Base-by-base conservation (phyloP, 2,888 invertebrate species). In the Lordiphosa andalusiaca region DNA sequence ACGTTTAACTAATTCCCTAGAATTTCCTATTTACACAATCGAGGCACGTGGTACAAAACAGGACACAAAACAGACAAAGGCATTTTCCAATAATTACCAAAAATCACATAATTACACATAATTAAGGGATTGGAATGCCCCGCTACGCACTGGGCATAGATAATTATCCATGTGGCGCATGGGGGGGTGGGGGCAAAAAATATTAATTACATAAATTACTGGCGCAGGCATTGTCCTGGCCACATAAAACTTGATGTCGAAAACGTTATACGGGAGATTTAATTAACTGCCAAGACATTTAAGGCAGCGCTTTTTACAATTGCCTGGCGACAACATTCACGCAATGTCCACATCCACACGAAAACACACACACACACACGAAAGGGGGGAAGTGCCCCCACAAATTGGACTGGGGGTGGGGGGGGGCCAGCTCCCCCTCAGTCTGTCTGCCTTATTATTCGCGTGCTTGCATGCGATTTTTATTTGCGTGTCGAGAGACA, bases 391-490 rank as follows among this genome's bases (percentile, higher is more conserved):
- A n/a, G 9, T 30, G 3, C 9, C 23, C 10, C 16, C 37, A 9
- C 5, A 42, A 30, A 13, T 12, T 19, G 4, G n/a, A n/a, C n/a
- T n/a, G n/a, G n/a, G n/a, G 39, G 10, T 23, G 42, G 42, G 40
- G 21, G 10, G 42, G 42, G 40, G 21, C 5, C 16, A 40, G 23
- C 36, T 12, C 33, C 33, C 23, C 37, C 6, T 12, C 40, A 25
- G n/a, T 65, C 37, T 47, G 56, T 21, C 51, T 53, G 77, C 60
- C 61, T 73, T 67, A 76, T 71, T 80, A 71, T 63, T 84, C 65
- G 80, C 86, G 77, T 86, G 85, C 71, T 74, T 73, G 71, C 86
- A 85, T 86, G 86, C 84, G 81, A 85, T 77, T 84, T 73, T 85
- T 80, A 81, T 78, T 86, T 86, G 85, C 85, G 86, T 85, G 85